Evolutionary conservation across 1,140 invertebrate species (phyloP), one percentile per base, ranked within the genome.

Genomic region (Hyposmocoma kahamanoa): DNA sequence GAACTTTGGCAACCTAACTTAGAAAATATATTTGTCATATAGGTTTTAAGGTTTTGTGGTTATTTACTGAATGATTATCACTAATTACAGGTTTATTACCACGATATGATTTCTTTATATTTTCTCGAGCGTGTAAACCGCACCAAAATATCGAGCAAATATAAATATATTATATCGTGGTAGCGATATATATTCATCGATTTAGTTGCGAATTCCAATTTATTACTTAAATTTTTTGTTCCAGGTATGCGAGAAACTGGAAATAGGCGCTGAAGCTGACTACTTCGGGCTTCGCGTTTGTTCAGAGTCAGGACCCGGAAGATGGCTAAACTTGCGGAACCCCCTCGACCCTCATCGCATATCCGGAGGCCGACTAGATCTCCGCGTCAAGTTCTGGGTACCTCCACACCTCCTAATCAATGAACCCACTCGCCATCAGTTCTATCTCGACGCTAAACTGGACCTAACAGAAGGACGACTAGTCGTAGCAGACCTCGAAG

Each of bases 311-410:
- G 91, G 92, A 8, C 92, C 93, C 60, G 90, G 91, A 45, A 83
- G 95, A 17, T 97, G 95, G 95, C 80, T 96, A 32, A 96, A 96
- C 76, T 83, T 96, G 57, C 87, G 95, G 47, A 96, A 97, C 83
- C 91, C 92, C 13, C 90, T 97, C 28, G 90, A 92, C 59, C 88
- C 91, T 46, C 92, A 95, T 64, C 76, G 80, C 53, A 81, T 82
- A 87, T 94, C 74, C 73, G 86, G 87, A 42, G 81, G 87, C 11
- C 86, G 87, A 42, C 80, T 91, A 77, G 94, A 87, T 68, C 87
- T 86, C 59, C 91, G 80, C 67, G 93, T 87, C 90, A 96, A 97
- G 75, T 96, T 96, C 87, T 96, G 94, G 93, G 94, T 97, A 28
- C 93, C 94, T 1, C 95, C 95, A 9, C 95, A 96, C 86, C 89